phyloP scores from a whole-genome alignment of 2,113 vertebrate genomes.

The Channa argus region DNA sequence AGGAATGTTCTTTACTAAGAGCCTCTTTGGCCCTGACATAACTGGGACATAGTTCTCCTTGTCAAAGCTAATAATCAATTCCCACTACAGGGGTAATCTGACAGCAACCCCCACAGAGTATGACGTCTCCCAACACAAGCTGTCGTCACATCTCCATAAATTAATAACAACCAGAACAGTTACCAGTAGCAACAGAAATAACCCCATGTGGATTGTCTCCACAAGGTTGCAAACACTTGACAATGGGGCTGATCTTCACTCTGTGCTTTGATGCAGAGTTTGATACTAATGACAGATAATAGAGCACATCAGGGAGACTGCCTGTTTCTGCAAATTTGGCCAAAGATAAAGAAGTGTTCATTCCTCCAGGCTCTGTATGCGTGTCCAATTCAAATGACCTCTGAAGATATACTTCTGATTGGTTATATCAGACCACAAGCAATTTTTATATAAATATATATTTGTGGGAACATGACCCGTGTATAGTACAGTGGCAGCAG shows the following conservation, averaged over 20 bases:
- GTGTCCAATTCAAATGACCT: constrained; percentile 60
- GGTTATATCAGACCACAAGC: constrained; percentile 29
- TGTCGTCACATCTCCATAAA: constrained; percentile 58
- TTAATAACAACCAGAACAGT: constrained; percentile 68
- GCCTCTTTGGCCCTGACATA: constrained; percentile 81
- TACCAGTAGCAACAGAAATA: constrained; percentile 59
- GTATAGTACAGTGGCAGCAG: constrained; percentile 68
- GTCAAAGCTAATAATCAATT: constrained; percentile 84
- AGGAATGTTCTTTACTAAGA: constrained; percentile 78
- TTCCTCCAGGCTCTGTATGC: constrained; percentile 31
- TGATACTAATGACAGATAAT: constrained; percentile 69
- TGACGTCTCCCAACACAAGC: constrained; percentile 55
- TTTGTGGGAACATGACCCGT: constrained; percentile 57
- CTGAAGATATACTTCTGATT: constrained; percentile 49
- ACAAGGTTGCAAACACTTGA: constrained; percentile 50
- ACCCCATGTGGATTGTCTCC: constrained; percentile 30
- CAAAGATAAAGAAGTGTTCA: constrained; percentile 48
- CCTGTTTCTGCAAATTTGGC: constrained; percentile 43
- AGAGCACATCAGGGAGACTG: constrained; percentile 24
- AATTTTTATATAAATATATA: background rate
- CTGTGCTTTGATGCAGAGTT: constrained; percentile 63
- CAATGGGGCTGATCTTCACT: constrained; percentile 40
- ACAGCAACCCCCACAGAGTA: constrained; percentile 70
- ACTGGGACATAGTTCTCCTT: constrained; percentile 82
- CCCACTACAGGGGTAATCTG: constrained; percentile 76